Conservation (phyloP, 2,888 invertebrate genomes). For the Eupsilia transversa region DNA sequence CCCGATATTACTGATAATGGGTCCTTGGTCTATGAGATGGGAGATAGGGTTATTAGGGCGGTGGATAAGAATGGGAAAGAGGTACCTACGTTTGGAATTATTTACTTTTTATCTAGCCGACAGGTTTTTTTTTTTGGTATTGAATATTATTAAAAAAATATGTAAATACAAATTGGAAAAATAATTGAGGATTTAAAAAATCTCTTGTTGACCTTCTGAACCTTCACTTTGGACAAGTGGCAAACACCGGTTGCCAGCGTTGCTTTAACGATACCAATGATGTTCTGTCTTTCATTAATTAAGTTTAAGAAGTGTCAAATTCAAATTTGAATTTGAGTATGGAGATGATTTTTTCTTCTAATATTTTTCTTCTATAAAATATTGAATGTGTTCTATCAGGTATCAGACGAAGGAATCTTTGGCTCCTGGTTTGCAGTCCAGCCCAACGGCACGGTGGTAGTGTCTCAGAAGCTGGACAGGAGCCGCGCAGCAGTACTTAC, state of each 20-base stretch:
- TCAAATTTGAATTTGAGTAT: background rate
- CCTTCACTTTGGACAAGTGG: too few relatives aligned
- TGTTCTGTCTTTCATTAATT: background rate
- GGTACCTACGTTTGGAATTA: conserved; percentile 77
- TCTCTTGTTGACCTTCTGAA: too few relatives aligned
- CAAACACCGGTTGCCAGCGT: too few relatives aligned
- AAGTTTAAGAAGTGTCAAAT: too few relatives aligned
- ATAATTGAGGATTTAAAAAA: background rate
- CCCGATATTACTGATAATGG: conserved; percentile 94
- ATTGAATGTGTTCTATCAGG: conserved; percentile 70
- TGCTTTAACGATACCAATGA: too few relatives aligned
- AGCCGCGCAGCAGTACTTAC: conserved; percentile 94
- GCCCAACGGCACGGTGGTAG: conserved; percentile 89
- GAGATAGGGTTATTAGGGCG: conserved; percentile 93
- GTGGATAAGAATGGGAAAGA: conserved; percentile 96
- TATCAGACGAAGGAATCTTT: conserved; percentile 84
- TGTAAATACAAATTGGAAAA: background rate
- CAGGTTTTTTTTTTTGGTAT: background rate
- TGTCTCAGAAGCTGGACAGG: conserved; percentile 91
- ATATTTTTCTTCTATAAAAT: background rate
- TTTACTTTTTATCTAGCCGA: background rate
- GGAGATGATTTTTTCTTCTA: background rate
- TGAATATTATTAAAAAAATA: background rate
- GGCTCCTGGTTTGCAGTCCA: conserved; percentile 85
- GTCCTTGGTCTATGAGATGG: conserved; percentile 92